These are phyloP conservation scores for Onychorhynchus coronatus DNA, from an alignment of 2,113 vertebrate species.

Conservation along the genomic window DNA sequence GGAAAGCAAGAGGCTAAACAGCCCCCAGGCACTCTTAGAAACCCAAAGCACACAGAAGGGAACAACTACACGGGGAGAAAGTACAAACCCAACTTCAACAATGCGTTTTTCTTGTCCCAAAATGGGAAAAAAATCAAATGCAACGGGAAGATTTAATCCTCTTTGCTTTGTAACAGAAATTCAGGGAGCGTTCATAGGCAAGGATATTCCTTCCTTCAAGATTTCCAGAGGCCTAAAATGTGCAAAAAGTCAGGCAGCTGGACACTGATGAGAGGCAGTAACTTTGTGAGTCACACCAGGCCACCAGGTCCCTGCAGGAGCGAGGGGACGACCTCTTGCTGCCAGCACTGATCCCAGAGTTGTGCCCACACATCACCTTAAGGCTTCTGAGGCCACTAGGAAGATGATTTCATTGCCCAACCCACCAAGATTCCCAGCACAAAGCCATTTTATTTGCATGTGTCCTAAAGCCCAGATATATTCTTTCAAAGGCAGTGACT, in stretches of 20 bases:
- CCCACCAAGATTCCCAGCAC: not conserved
- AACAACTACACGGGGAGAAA: not conserved
- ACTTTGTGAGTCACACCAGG: not conserved
- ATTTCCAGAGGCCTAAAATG: not conserved
- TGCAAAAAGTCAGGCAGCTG: not conserved
- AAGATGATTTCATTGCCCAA: not conserved
- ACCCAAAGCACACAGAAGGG: not conserved
- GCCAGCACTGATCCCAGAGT: not conserved
- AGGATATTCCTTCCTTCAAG: not conserved
- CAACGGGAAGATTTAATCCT: not conserved
- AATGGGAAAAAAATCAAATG: not conserved
- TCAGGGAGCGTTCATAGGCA: rapidly evolving
- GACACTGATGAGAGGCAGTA: not conserved
- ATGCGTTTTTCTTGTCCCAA: not conserved
- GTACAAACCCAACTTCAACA: not conserved
- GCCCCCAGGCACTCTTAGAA: not conserved
- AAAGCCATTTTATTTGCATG: not conserved
- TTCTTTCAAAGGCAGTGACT: not conserved
- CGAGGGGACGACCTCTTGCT: not conserved
- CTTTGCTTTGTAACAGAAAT: not conserved
- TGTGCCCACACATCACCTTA: not conserved
- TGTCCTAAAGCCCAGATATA: not conserved
- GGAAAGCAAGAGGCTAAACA: not conserved
- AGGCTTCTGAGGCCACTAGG: not conserved
- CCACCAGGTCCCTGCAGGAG: not conserved